Base-by-base conservation (phyloP, 2,888 invertebrate genomes). In the Dione juno region DNA sequence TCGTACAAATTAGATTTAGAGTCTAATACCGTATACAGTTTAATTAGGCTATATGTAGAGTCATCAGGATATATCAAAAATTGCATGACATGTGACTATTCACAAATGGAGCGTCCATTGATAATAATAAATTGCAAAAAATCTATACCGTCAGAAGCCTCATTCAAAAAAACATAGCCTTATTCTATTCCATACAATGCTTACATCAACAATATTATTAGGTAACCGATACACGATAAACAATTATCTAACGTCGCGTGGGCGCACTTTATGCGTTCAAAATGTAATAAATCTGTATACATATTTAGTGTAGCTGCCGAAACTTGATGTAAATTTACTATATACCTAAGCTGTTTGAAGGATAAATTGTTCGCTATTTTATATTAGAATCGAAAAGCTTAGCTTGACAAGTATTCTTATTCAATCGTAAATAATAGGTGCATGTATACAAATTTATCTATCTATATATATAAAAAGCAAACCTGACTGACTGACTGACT, bases 241-340 rank as follows among this genome's bases (percentile, higher is more conserved):
- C 73, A 73, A 73, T 73, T 73, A 70, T 70, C 67, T 67, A 70
- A 73, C 67, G 48, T 67, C 48, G 67, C 65, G 73, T 73, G 73
- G 73, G 73, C 48, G 48, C 67, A 57, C 58, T 73, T 70, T 73
- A 73, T 70, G 64, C 65, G 63, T 45, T 40, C 8, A 16, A 28
- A 45, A 37, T 40, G 45, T 41, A 53, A 67, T 73, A 70, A 67
- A 70, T 73, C 61, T 59, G 59, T 37, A 13, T 19, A 69, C 35
- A 53, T 72, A 72, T 59, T 70, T 64, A 64, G 66, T 67, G 65
- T 67, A 70, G 64, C 53, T 61, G 53, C 68, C 63, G 61, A 68
- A 64, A 69, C 48, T 54, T 37, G 54, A 69, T 64, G 64, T 64
- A 52, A 64, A 64, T 64, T 64, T 40, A 40, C 40, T 19, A 45